Conservation (phyloP, 2,888 invertebrate genomes). For the Neoascia interrupta region DNA sequence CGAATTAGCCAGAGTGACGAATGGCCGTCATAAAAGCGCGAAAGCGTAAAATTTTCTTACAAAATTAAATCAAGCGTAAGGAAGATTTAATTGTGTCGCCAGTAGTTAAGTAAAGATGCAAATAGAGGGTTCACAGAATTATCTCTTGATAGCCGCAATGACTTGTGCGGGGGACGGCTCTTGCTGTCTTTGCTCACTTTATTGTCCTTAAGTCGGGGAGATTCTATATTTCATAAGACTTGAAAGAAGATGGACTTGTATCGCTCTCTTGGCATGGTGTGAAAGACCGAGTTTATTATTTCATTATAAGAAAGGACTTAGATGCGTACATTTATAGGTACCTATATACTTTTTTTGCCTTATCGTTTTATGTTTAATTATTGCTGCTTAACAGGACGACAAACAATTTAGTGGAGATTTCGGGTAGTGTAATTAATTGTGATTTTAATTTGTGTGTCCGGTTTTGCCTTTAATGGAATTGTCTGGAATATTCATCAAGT, state of each 20-base stretch:
- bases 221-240: constrained; percentile 23
- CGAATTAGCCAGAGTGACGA: constrained; percentile 52
- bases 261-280: constrained; percentile 9
- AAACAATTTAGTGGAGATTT: constrained; percentile 53
- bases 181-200: constrained; percentile 21
- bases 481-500: constrained; percentile 14
- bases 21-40: constrained; percentile 64
- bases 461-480: constrained; percentile 6
- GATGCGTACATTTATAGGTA: constrained; percentile 10
- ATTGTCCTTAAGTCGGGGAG: constrained; percentile 15
- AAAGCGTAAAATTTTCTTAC: constrained; percentile 59
- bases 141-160: constrained; percentile 17
- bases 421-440: constrained; percentile 40
- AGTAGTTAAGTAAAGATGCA: constrained; percentile 30
- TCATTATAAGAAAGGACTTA: constrained; percentile 11
- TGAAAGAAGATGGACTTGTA: constrained; percentile 12
- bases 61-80: constrained; percentile 65
- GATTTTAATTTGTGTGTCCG: constrained; percentile 42
- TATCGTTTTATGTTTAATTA: constrained; percentile 39
- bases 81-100: constrained; percentile 63
- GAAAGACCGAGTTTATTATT: constrained; percentile 48
- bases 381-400: constrained; percentile 41
- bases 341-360: constrained; percentile 6
- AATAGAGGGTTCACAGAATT: constrained; percentile 33
- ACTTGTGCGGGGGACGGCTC: constrained; percentile 3